These are phyloP conservation scores for Platycercus adscitus DNA, from an alignment of 2,113 vertebrate genomes.

Conservation along the genomic window DNA sequence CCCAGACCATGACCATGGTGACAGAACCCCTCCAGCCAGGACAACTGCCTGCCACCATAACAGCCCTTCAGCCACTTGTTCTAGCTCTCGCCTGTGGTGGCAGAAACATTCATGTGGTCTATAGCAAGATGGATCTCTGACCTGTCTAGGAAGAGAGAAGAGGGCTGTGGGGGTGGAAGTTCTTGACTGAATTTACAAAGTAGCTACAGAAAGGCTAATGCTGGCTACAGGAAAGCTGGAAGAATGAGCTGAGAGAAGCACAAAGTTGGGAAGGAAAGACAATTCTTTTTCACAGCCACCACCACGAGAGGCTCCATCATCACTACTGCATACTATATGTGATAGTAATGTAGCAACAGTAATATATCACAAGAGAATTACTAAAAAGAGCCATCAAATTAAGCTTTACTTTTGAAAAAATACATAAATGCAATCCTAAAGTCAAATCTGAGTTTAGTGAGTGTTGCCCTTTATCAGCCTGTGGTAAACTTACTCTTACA, in stretches of 20 bases:
- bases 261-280: background rate
- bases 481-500: background rate
- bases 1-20: background rate
- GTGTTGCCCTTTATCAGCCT: background rate
- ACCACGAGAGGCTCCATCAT: background rate
- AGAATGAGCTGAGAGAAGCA: background rate
- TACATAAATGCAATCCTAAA: background rate
- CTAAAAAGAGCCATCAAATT: background rate
- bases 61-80: background rate
- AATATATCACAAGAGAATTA: background rate
- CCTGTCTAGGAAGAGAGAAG: background rate
- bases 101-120: background rate
- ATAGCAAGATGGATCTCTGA: background rate
- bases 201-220: background rate
- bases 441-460: background rate
- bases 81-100: background rate
- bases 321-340: rapidly evolving
- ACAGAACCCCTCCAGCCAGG: background rate
- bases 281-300: background rate
- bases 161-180: no score
- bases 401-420: background rate
- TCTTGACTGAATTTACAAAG: background rate
- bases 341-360: background rate
- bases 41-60: background rate
- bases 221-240: background rate